phyloP scores from a whole-genome alignment of 2,888 invertebrate genomes.

The Leucophora obtusa region DNA sequence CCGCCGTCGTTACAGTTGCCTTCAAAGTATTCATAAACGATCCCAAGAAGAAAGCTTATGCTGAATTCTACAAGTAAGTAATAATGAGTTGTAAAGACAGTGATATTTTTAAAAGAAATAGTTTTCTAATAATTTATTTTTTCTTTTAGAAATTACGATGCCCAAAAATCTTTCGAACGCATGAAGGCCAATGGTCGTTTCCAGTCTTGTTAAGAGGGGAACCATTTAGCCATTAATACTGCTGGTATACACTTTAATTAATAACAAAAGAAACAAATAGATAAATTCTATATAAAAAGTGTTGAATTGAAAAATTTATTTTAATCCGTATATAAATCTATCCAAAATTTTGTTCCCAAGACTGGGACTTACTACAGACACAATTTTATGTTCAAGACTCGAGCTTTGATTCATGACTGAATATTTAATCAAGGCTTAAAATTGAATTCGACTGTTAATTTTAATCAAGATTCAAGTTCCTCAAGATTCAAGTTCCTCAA shows the following conservation, averaged over 20 bases:
- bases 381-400: too few species aligned
- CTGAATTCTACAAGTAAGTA: conserved; percentile 87
- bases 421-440: too few species aligned
- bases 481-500: too few species aligned
- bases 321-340: too few species aligned
- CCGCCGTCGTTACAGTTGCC: conserved; percentile 77
- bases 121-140: background rate
- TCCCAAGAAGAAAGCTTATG: conserved; percentile 82
- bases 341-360: too few species aligned
- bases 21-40: conserved; percentile 80
- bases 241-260: conserved; percentile 48
- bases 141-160: conserved; percentile 75
- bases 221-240: conserved; percentile 30
- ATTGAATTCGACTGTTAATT: too few species aligned
- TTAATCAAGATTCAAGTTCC: too few species aligned
- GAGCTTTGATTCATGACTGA: too few species aligned
- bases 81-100: too few species aligned
- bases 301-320: too few species aligned
- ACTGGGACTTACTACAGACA: too few species aligned
- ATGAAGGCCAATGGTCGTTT: conserved; percentile 78
- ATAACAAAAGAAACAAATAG: conserved; percentile 63
- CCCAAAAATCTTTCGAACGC: conserved; percentile 77
- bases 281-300: conserved; percentile 31
- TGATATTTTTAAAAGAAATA: background rate
- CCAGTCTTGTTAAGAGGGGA: conserved; percentile 76